Evolutionary conservation across 2,797 vertebrate species (phyloP).

Genomic region (Dallia pectoralis): DNA sequence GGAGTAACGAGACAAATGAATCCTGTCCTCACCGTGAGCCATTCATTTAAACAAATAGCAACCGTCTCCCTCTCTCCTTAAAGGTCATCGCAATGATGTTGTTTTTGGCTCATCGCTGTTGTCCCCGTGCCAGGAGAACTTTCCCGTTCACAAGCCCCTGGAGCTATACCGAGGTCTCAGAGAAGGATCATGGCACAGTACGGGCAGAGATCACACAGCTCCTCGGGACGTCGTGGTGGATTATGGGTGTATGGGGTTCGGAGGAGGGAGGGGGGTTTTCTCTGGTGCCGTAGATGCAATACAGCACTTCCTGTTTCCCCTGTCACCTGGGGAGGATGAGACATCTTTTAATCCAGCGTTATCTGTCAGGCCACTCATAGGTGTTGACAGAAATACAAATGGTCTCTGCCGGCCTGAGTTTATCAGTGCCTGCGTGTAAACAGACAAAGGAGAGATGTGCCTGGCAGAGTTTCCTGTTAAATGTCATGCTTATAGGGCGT

Average conservation of each 20-base stretch:
- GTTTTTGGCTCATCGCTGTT: slow-evolving; percentile 30
- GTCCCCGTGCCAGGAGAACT: slow-evolving; percentile 35
- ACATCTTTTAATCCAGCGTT: slow-evolving; percentile 71
- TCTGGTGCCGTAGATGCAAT: slow-evolving; percentile 54
- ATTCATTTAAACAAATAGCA: slow-evolving; percentile 61
- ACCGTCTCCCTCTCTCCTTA: slow-evolving; percentile 33
- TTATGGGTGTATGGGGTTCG: slow-evolving; percentile 2
- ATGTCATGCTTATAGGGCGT: slow-evolving; percentile 15
- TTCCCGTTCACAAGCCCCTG: slow-evolving; percentile 56
- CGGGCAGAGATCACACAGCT: slow-evolving; percentile 26
- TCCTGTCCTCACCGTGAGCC: slow-evolving; percentile 44
- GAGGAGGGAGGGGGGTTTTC: slow-evolving; percentile 34
- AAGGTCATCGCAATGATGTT: slow-evolving; percentile 56
- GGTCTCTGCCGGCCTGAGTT: slow-evolving; percentile 57
- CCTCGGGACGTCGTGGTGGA: slow-evolving; percentile 23
- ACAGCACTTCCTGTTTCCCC: slow-evolving; percentile 61
- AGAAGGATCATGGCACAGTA: slow-evolving; percentile 24
- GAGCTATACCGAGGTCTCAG: slow-evolving; percentile 28
- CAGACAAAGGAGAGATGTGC: slow-evolving; percentile 52
- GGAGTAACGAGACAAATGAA: slow-evolving; percentile 62
- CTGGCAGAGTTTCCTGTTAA: background rate
- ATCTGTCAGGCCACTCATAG: slow-evolving; percentile 66
- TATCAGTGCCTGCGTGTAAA: slow-evolving; percentile 56
- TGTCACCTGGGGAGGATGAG: slow-evolving; percentile 66
- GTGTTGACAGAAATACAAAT: slow-evolving; percentile 68